phyloP scores from a whole-genome alignment of 2,113 vertebrate genomes.

The Pachyramphus minor region DNA sequence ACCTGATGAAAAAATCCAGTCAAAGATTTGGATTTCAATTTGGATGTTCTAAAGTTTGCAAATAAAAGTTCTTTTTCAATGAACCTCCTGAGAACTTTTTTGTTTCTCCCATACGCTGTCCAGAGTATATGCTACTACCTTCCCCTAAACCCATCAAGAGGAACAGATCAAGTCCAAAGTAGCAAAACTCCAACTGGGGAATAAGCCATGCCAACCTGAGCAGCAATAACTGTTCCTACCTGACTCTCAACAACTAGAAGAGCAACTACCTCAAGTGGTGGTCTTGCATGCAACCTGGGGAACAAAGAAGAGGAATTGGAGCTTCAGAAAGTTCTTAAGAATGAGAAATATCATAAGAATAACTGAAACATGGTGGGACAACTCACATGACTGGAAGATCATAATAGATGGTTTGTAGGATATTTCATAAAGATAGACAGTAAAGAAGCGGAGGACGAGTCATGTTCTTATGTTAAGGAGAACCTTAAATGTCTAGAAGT shows the following conservation, averaged over 20 bases:
- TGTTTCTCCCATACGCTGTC: background rate
- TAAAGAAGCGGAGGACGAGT: background rate
- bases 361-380: background rate
- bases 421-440: background rate
- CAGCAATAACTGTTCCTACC: background rate
- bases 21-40: background rate
- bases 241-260: background rate
- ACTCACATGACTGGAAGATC: background rate
- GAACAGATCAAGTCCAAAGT: background rate
- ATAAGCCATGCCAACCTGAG: background rate
- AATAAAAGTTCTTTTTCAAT: background rate
- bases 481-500: background rate
- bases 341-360: background rate
- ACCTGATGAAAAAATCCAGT: background rate
- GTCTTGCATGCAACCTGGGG: background rate
- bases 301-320: background rate
- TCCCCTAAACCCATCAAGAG: no score
- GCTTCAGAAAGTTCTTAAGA: background rate
- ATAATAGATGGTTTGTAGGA: background rate
- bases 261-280: background rate
- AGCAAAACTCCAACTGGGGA: background rate
- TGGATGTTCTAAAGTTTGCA: background rate
- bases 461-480: background rate
- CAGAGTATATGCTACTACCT: background rate
- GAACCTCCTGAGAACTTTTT: background rate